Evolutionary conservation across 30 jellyfish, hydroid and myxozoan species (phyloP).

Genomic region (Hydractinia echinata): DNA sequence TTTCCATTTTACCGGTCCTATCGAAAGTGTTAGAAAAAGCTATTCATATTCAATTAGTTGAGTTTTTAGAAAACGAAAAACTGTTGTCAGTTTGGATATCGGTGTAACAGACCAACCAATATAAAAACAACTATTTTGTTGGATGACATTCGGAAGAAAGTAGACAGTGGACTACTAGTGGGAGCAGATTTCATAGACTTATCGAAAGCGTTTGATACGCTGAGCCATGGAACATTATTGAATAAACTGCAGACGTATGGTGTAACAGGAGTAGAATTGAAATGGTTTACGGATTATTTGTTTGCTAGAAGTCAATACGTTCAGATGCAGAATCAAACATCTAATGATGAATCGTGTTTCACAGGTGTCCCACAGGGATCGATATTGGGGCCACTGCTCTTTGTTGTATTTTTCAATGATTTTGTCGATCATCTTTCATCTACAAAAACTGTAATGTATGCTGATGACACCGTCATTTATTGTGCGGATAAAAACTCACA

Average conservation of each 20-base stretch:
- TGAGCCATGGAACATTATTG: background rate
- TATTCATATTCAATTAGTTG: background rate
- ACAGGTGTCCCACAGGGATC: background rate
- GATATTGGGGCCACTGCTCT: constrained; percentile 4
- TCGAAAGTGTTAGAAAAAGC: constrained; percentile 39
- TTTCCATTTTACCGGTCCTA: constrained; percentile 49
- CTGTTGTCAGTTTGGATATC: background rate
- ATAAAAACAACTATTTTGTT: background rate
- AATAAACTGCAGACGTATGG: background rate
- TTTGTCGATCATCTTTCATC: background rate
- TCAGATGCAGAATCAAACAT: background rate
- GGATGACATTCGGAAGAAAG: background rate
- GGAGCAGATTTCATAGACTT: background rate
- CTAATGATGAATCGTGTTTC: background rate
- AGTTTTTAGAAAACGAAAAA: background rate
- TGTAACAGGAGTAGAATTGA: background rate
- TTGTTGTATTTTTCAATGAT: background rate
- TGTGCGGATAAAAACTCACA: no score
- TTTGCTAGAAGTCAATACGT: background rate
- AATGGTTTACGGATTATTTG: background rate
- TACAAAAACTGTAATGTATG: background rate
- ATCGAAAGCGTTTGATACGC: background rate
- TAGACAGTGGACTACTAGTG: background rate
- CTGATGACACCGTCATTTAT: background rate
- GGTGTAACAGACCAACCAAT: background rate